Conservation (phyloP, 2,113 vertebrate genomes). For the Dinomys branickii region DNA sequence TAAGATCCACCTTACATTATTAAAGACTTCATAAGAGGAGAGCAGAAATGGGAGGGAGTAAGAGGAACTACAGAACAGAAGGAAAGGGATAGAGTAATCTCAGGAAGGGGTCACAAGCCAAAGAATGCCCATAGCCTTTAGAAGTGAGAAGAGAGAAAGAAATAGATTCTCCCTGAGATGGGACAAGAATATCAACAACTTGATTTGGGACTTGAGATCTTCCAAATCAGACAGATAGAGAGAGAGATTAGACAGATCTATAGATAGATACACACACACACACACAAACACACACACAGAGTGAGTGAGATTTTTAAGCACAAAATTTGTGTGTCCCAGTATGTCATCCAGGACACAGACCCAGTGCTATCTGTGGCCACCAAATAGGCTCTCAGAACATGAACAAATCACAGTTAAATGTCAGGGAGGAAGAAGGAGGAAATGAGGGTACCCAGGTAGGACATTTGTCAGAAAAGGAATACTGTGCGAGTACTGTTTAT, state of each 20-base stretch:
- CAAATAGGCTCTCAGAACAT: not conserved
- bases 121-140: not conserved
- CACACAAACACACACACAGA: not conserved
- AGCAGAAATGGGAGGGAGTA: not conserved
- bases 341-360: not conserved
- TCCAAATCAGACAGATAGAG: not conserved
- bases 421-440: not conserved
- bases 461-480: not conserved
- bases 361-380: not conserved
- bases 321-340: no score
- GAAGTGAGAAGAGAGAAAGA: not conserved
- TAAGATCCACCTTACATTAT: not conserved
- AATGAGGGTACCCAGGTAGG: not conserved
- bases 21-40: not conserved
- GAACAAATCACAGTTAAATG: not conserved
- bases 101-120: not conserved
- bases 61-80: not conserved
- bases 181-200: not conserved
- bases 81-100: not conserved
- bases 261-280: not conserved
- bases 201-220: not conserved
- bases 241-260: not conserved
- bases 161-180: not conserved
- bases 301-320: not conserved
- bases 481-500: not conserved